phyloP scores from a whole-genome alignment of 2,888 invertebrate species.

The Halocaridina rubra region DNA sequence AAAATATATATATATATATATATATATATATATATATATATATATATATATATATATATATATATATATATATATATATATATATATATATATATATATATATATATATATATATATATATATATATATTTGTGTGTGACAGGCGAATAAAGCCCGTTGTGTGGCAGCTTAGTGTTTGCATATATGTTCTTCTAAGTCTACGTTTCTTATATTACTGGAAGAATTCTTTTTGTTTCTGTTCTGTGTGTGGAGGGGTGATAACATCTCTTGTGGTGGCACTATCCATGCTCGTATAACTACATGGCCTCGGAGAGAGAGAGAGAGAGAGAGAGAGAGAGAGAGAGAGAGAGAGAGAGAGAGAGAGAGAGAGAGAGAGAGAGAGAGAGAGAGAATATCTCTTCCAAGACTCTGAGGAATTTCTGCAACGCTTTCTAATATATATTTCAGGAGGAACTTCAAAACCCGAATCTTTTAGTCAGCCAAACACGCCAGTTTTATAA shows the following conservation, averaged over 20 bases:
- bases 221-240: no score
- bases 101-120: constrained; percentile 1
- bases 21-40: constrained; percentile 23
- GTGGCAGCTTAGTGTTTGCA: no score
- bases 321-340: neutral
- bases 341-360: constrained; percentile 2
- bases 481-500: neutral
- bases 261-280: no score
- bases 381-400: neutral
- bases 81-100: constrained; percentile 1
- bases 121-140: neutral
- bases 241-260: no score
- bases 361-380: neutral
- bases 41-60: neutral
- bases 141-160: no score
- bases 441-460: neutral
- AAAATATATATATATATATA: constrained; percentile 3
- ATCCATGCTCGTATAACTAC: no score
- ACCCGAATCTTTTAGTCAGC: neutral
- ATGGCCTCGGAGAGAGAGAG: neutral
- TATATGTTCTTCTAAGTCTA: no score
- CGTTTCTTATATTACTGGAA: no score
- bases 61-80: neutral
- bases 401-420: no score
- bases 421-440: neutral